Percentiles rank a stretch among this genome's conserved stretches.
Evolutionary conservation across 2,113 vertebrate genomes (phyloP).

Genomic region (Sialia sialis): DNA sequence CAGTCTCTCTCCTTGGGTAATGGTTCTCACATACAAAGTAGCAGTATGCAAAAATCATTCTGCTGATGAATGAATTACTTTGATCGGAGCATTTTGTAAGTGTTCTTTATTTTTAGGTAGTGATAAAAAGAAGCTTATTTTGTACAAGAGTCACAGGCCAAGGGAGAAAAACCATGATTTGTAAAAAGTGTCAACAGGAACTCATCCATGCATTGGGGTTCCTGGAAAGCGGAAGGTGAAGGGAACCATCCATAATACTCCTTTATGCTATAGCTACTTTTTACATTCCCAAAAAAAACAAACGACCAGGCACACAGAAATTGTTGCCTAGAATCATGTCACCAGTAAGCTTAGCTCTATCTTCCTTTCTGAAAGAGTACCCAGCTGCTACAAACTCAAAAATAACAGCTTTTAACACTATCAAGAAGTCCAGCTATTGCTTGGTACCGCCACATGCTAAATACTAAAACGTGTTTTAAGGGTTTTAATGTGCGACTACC

Average conservation of each 20-base stretch:
- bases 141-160: neutral
- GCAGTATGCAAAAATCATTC: slow-evolving; percentile 61
- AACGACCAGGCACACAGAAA: neutral
- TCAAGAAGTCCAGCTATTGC: neutral
- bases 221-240: neutral
- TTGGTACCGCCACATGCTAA: neutral
- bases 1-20: slow-evolving; percentile 32
- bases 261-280: neutral
- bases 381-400: neutral
- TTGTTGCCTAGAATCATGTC: neutral
- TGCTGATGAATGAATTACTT: slow-evolving; percentile 50
- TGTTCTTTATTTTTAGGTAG: slow-evolving; percentile 33
- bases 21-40: slow-evolving; percentile 63
- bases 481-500: neutral
- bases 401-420: neutral
- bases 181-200: neutral
- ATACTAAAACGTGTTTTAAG: neutral
- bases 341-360: neutral
- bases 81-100: slow-evolving; percentile 28
- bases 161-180: neutral
- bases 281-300: neutral
- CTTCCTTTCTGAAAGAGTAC: neutral
- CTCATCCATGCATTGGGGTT: neutral
- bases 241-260: neutral
- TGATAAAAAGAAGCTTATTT: neutral